Evolutionary conservation across 1,140 invertebrate species (phyloP).

Genomic region (Plectrocnemia conspersa): DNA sequence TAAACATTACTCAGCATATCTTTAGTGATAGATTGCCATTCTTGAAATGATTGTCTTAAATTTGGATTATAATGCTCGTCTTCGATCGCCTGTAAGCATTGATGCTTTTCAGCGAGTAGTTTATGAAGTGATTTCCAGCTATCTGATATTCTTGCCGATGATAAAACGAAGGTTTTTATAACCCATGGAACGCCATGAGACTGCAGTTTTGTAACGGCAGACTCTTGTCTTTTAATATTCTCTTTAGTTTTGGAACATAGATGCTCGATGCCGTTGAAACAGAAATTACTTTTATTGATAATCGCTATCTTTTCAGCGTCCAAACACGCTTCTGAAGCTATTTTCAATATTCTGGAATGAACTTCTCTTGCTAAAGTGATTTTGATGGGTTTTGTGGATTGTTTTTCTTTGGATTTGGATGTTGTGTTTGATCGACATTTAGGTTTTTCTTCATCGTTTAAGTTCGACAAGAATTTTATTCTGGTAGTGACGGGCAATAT

Average conservation of each 20-base stretch:
- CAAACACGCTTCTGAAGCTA: not conserved
- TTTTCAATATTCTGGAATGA: not conserved
- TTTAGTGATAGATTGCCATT: not conserved
- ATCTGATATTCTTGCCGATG: not conserved
- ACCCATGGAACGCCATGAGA: slow-evolving; percentile 18
- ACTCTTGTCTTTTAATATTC: slow-evolving; percentile 5
- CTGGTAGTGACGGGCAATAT: too few species aligned
- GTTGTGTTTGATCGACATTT: too few species aligned
- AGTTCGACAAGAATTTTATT: too few species aligned
- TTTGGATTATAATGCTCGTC: not conserved
- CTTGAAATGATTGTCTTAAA: not conserved
- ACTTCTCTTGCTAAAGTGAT: too few species aligned
- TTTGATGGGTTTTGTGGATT: too few species aligned
- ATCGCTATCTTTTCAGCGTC: not conserved
- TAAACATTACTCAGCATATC: not conserved
- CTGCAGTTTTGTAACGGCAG: slow-evolving; percentile 11
- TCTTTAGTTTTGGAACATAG: slow-evolving; percentile 7
- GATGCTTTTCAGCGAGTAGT: not conserved
- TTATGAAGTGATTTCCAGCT: slow-evolving; percentile 11
- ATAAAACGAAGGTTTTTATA: slow-evolving; percentile 12
- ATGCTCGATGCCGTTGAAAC: slow-evolving; percentile 14
- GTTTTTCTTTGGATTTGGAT: too few species aligned
- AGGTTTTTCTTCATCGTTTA: too few species aligned
- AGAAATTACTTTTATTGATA: not conserved
- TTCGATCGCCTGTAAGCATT: not conserved